Evolutionary conservation across 2,888 invertebrate genomes (phyloP), one percentile per base, ranked within the genome.

Genomic region (Molorchus minor): DNA sequence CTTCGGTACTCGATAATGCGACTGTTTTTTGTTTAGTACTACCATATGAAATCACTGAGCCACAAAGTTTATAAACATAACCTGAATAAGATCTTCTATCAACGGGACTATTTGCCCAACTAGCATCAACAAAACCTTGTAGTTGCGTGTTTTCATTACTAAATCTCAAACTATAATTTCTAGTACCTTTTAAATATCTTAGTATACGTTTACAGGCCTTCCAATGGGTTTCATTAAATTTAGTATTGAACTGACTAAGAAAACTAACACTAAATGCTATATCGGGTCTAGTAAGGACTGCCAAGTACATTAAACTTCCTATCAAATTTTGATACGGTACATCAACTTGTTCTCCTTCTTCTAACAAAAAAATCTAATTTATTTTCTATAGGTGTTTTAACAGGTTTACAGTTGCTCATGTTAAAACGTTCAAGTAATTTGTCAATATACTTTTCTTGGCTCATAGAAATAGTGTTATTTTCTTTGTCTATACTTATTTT

Each of bases 21-120:
- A n/a, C n/a, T n/a, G n/a, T n/a, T n/a, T n/a, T n/a, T n/a, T n/a
- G n/a, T 61, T 75, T 75, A 19, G 40, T 69, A 49, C 68, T 70
- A 43, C 69, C 70, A 64, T 68, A 75, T 2, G 73, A 74, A 43
- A 77, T 62, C 3, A 63, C 69, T 46, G 61, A 52, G 30, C 61
- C 63, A 35, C 68, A 68, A 13, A 72, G 33, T 17, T 59, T 61
- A 61, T 76, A 75, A 55, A 49, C 58, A 62, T 54, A 74, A 0
- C 74, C 75, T 16, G 72, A 72, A 57, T 71, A 75, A 3, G 80
- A 82, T 72, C 77, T 80, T 76, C 81, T 77, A 41, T 69, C 62
- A 13, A 36, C 4, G 12, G 13, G 5, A 17, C 45, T 4, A 8
- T 29, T 29, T 20, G 4, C 60, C 51, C 56, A 61, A 35, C 52